Evolutionary conservation across 2,888 invertebrate genomes (phyloP).

Genomic region (Thereva nobilitata): DNA sequence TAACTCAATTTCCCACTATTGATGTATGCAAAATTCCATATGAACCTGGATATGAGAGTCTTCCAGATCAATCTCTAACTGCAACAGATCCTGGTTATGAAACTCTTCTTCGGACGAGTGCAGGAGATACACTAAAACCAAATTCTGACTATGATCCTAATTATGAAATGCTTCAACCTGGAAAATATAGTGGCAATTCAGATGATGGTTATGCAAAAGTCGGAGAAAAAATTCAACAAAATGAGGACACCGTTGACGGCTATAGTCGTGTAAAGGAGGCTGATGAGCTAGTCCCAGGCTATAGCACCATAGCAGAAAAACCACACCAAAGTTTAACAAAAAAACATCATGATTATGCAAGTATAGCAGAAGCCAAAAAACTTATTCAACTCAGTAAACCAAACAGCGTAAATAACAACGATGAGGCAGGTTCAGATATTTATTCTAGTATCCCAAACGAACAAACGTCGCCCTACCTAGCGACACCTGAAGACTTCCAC

Average conservation of each 20-base stretch:
- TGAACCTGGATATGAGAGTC: constrained; percentile 51
- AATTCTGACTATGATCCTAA: constrained; percentile 74
- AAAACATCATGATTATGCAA: constrained; percentile 52
- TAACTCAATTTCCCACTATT: too few relatives aligned
- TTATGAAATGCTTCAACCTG: constrained; percentile 70
- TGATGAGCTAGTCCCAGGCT: constrained; percentile 33
- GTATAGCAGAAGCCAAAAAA: constrained; percentile 53
- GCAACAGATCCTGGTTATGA: constrained; percentile 76
- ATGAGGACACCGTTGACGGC: constrained; percentile 47
- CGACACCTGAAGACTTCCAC: constrained; percentile 31
- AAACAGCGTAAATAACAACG: constrained; percentile 46
- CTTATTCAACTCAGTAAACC: constrained; percentile 22
- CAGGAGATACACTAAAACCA: constrained; percentile 47
- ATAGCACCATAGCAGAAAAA: constrained; percentile 24
- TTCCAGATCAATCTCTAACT: constrained; percentile 62
- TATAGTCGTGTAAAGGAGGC: constrained; percentile 54
- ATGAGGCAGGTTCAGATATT: constrained; percentile 46
- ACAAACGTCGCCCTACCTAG: constrained; percentile 17
- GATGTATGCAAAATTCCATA: constrained; percentile 42
- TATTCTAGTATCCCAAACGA: constrained; percentile 46
- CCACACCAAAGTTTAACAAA: constrained; percentile 38
- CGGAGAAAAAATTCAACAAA: constrained; percentile 50
- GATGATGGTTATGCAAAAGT: constrained; percentile 59
- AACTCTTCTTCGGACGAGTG: constrained; percentile 59
- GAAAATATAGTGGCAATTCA: constrained; percentile 32